Base-by-base conservation (phyloP, 2,113 vertebrate species). In the Hippocampus mohnikei region DNA sequence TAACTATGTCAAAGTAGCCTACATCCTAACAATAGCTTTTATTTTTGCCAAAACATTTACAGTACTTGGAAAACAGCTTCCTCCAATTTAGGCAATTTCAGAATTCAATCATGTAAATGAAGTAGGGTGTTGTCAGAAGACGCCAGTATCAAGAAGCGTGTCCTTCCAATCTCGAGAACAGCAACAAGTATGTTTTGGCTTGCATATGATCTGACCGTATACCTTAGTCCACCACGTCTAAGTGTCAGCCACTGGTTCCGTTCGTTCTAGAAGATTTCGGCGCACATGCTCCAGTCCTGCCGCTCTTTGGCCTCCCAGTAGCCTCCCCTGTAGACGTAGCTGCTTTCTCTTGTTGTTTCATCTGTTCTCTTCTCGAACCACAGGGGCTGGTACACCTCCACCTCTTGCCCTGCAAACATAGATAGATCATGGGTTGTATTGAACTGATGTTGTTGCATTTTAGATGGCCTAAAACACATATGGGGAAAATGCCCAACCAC, bases 241-340 rank as follows among this genome's bases (percentile, higher is more conserved):
- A 72, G 29, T 67, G 41, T 60, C 70, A 71, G 56, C 53, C 67
- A 61, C 37, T 42, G 50, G 21, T 66, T 73, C 67, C 46, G 25
- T 25, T 70, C 73, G 50, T 77, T 79, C 94, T 92, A 98, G 91
- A 96, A 98, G 93, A 98, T 96, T 67, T 93, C 86, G 0, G 95
- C 95, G 74, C 94, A 96, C 27, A 74, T 75, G 15, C 86, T 92
- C 96, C 96, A 98, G 90, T 98, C 94, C 81, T 95, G 95, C 80
- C 80, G 92, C 15, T 96, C 95, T 89, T 98, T 98, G 86, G 94
- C 92, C 69, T 98, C 96, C 96, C 96, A 98, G 91, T 98, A 98
- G 70, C 96, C 95, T 0, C 96, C 96, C 77, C 92, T 95, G 84
- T 98, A 98, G 80, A 93, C 15, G 2, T 91, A 98, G 79, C 90